Conservation (phyloP, 2,797 vertebrate genomes). For the Myotis daubentonii region DNA sequence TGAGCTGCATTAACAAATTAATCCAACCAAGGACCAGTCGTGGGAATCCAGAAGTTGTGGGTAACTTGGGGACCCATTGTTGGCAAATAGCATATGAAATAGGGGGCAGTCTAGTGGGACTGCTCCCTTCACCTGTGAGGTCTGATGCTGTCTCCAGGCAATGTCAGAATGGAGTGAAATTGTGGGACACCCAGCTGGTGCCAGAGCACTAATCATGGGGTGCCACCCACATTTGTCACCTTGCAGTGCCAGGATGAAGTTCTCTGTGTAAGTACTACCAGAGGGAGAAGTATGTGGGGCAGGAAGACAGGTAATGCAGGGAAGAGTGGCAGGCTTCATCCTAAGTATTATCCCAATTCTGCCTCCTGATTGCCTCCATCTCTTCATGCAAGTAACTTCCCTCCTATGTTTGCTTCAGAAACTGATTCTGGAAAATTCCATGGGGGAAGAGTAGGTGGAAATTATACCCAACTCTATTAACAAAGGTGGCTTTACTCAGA, state of each 20-base stretch:
- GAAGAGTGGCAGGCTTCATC: not conserved
- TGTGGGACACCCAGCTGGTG: not conserved
- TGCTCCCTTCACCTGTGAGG: not conserved
- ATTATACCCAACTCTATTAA: not conserved
- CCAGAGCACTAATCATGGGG: no score
- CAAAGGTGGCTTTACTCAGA: not conserved
- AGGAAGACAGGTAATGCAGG: rapidly evolving
- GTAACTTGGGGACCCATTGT: not conserved
- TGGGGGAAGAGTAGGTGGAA: not conserved
- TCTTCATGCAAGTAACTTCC: not conserved
- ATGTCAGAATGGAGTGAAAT: not conserved
- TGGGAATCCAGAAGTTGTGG: not conserved
- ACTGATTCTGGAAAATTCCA: not conserved
- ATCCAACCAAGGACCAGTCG: not conserved
- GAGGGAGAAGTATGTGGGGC: no score
- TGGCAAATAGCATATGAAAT: not conserved
- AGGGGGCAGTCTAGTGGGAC: not conserved
- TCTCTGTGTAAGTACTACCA: not conserved
- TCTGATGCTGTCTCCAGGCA: not conserved
- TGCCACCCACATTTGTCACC: not conserved
- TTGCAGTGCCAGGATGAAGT: not conserved
- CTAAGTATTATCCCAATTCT: not conserved
- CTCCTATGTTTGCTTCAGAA: not conserved
- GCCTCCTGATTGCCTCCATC: not conserved
- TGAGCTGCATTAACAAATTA: not conserved